phyloP scores from a whole-genome alignment of 2,797 vertebrate genomes.

The Hoplostethus mediterraneus region DNA sequence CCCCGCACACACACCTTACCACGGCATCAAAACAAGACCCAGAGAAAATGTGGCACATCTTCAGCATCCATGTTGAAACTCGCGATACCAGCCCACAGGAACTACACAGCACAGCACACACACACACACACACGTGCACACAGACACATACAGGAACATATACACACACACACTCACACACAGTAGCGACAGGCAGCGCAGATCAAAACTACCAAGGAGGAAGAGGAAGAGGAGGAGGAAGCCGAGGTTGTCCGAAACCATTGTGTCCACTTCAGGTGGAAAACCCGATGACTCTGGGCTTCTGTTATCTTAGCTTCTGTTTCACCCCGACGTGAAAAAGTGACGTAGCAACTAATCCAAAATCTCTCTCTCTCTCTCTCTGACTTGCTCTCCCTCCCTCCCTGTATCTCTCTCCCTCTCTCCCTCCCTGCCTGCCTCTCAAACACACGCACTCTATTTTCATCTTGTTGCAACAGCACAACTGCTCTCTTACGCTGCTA shows the following conservation, averaged over 20 bases:
- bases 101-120: conserved; percentile 51
- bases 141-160: conserved; percentile 22
- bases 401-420: conserved; percentile 64
- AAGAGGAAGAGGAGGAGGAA: conserved; percentile 79
- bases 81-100: conserved; percentile 68
- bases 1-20: conserved; percentile 58
- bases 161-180: conserved; percentile 38
- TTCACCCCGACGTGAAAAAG: conserved; percentile 88
- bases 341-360: conserved; percentile 90
- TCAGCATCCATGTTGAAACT: conserved; percentile 86
- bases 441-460: conserved; percentile 74
- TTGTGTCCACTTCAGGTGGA: conserved; percentile 81
- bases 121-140: neutral
- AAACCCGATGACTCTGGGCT: conserved; percentile 82
- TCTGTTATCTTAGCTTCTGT: conserved; percentile 85
- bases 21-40: conserved; percentile 70
- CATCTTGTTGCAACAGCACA: conserved; percentile 87
- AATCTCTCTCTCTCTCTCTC: conserved; percentile 75
- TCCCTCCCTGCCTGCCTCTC: conserved; percentile 68
- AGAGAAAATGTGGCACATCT: conserved; percentile 86
- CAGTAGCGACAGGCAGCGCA: conserved; percentile 66
- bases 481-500: conserved; percentile 89
- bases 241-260: conserved; percentile 75
- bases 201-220: conserved; percentile 78
- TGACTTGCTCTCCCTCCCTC: conserved; percentile 83